A percentile compares a stretch with the other conserved stretches of the same genome.
phyloP scores from a whole-genome alignment of 30 jellyfish, hydroid and myxozoan genomes.

The Aurelia aurita complex sp. Pacific region DNA sequence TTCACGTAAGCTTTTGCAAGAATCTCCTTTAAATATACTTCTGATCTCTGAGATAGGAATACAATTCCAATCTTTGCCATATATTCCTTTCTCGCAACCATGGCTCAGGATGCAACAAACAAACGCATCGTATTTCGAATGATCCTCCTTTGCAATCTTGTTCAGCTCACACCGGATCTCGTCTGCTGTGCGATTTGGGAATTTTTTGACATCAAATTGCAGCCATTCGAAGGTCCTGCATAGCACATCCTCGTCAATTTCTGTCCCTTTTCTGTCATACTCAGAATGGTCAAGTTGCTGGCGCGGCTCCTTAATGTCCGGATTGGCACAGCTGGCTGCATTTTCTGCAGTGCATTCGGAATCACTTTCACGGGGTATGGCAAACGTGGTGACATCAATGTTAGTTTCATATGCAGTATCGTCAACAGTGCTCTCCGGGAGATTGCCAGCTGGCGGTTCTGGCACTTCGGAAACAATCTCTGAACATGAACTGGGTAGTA shows the following conservation, averaged over 20 bases:
- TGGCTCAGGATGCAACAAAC: conserved; percentile 69
- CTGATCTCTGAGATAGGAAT: conserved; percentile 1
- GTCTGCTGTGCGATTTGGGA: conserved; percentile 14
- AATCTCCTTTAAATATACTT: conserved; percentile 16
- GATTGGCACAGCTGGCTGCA: too few relatives aligned
- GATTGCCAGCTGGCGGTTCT: too few relatives aligned
- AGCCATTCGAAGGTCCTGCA: conserved; percentile 41
- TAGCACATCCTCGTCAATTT: conserved; percentile 3
- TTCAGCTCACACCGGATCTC: conserved; percentile 9
- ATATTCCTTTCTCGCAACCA: conserved; percentile 42
- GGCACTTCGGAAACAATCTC: too few relatives aligned
- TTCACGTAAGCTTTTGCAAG: conserved; percentile 22
- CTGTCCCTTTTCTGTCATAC: conserved; percentile 24
- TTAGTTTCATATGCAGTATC: too few relatives aligned
- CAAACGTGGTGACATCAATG: too few relatives aligned
- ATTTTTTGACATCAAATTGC: conserved; percentile 8
- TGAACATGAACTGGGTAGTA: too few relatives aligned
- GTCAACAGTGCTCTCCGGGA: too few relatives aligned
- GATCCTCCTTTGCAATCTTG: conserved; percentile 38
- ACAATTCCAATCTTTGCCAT: conserved; percentile 54
- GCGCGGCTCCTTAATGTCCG: not conserved
- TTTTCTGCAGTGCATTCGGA: too few relatives aligned
- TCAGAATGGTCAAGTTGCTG: not conserved
- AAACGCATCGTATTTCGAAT: conserved; percentile 53
- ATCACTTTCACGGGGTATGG: too few relatives aligned